Conservation (phyloP, 1,140 invertebrate genomes). For the Drosophila takahashii region DNA sequence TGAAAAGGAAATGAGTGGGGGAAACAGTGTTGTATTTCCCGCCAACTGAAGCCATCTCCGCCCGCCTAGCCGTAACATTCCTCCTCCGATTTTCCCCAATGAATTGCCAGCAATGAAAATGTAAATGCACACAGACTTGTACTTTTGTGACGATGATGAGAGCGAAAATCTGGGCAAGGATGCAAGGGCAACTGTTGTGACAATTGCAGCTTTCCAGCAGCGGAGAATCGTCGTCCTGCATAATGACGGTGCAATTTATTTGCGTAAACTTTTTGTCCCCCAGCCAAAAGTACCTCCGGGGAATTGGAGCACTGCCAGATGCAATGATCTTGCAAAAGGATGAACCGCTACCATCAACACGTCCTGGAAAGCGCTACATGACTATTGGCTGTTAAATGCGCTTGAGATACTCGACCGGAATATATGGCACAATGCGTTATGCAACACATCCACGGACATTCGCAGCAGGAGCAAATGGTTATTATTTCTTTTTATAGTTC, state of each 20-base stretch:
- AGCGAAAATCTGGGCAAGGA: conserved; percentile 51
- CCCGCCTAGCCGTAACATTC: neutral
- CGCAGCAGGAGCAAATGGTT: conserved; percentile 29
- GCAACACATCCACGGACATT: conserved; percentile 7
- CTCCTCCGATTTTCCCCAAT: conserved; percentile 29
- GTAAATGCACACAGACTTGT: conserved; percentile 55
- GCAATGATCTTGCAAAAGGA: conserved; percentile 3
- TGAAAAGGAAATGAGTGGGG: conserved; percentile 67
- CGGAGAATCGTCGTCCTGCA: conserved; percentile 28
- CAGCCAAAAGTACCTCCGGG: conserved; percentile 14
- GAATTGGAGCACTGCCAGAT: conserved; percentile 42
- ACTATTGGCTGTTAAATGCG: conserved; percentile 58
- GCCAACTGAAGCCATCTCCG: conserved; percentile 16
- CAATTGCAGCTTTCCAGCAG: conserved; percentile 48
- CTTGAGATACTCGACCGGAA: conserved; percentile 23
- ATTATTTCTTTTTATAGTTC: conserved; percentile 39
- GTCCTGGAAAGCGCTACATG: conserved; percentile 16
- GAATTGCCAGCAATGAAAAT: conserved; percentile 78
- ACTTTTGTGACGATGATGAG: conserved; percentile 42
- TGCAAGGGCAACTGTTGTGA: conserved; percentile 41
- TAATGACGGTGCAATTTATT: conserved; percentile 76
- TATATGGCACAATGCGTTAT: conserved; percentile 3
- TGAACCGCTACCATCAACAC: conserved; percentile 12
- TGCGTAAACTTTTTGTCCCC: conserved; percentile 68
- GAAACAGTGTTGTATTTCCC: conserved; percentile 65